Evolutionary conservation across 92 coral and sea anemone species (phyloP).

Genomic region (Palythoa caribaeorum): DNA sequence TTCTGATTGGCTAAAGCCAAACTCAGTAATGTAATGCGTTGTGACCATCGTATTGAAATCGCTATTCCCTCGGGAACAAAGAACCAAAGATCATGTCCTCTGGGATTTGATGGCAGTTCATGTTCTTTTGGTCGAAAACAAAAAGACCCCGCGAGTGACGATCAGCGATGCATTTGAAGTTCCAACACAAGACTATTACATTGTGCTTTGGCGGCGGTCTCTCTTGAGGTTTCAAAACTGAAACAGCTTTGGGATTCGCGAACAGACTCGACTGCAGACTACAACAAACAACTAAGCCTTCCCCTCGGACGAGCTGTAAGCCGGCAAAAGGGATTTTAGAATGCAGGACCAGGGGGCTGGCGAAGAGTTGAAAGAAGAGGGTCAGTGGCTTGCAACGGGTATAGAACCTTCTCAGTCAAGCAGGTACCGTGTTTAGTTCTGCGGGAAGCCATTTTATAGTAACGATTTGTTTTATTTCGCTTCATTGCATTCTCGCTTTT

Average conservation of each 20-base stretch:
- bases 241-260: conserved; percentile 30
- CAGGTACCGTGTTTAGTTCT: conserved; percentile 22
- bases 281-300: conserved; percentile 28
- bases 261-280: conserved; percentile 28
- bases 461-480: neutral
- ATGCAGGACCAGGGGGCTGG: conserved; percentile 51
- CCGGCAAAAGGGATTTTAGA: conserved; percentile 5
- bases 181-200: conserved; percentile 46
- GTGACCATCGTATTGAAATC: conserved; percentile 55
- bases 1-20: conserved; percentile 59
- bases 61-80: conserved; percentile 92
- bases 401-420: neutral
- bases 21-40: conserved; percentile 24
- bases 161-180: conserved; percentile 63
- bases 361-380: conserved; percentile 36
- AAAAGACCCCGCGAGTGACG: conserved; percentile 70
- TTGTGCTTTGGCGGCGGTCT: conserved; percentile 22
- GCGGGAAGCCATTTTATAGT: conserved; percentile 39
- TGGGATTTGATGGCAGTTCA: conserved; percentile 87
- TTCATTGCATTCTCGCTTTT: conserved; percentile 14
- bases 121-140: conserved; percentile 70
- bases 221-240: conserved; percentile 33
- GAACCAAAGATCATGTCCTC: conserved; percentile 75
- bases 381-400: conserved; percentile 33
- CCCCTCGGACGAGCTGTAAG: conserved; percentile 39